Percentiles rank a stretch among this genome's conserved stretches.
Conservation (phyloP, 1,140 invertebrate species). For the Brachionus rubens region DNA sequence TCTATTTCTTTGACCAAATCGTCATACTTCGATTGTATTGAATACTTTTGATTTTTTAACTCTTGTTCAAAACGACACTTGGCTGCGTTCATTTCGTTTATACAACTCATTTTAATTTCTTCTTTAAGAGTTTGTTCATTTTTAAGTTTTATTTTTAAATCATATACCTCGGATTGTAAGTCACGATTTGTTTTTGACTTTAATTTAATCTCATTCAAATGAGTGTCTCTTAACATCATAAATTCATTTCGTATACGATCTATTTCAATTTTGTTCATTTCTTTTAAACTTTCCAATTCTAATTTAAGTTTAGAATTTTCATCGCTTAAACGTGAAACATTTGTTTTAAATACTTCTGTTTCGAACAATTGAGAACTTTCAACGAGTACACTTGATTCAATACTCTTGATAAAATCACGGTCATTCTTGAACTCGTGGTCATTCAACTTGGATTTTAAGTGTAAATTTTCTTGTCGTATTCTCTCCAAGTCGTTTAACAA, state of each 20-base stretch:
- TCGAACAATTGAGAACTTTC: neutral
- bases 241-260: slow-evolving; percentile 4
- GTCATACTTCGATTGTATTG: slow-evolving; percentile 11
- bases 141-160: slow-evolving; percentile 14
- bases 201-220: neutral
- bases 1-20: slow-evolving; percentile 17
- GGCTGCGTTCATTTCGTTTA: neutral
- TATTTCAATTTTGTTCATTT: neutral
- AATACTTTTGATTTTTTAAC: neutral
- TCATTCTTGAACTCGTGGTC: neutral
- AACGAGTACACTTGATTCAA: neutral
- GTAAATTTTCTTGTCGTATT: neutral
- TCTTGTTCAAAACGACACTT: neutral
- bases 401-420: neutral
- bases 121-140: neutral
- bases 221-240: neutral
- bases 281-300: neutral
- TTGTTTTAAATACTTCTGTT: neutral
- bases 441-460: neutral
- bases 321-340: neutral
- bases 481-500: neutral
- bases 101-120: neutral
- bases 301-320: slow-evolving; percentile 6
- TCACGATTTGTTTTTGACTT: slow-evolving; percentile 20
- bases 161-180: neutral